Conservation (phyloP, 2,113 vertebrate species). For the Rhombomys opimus region DNA sequence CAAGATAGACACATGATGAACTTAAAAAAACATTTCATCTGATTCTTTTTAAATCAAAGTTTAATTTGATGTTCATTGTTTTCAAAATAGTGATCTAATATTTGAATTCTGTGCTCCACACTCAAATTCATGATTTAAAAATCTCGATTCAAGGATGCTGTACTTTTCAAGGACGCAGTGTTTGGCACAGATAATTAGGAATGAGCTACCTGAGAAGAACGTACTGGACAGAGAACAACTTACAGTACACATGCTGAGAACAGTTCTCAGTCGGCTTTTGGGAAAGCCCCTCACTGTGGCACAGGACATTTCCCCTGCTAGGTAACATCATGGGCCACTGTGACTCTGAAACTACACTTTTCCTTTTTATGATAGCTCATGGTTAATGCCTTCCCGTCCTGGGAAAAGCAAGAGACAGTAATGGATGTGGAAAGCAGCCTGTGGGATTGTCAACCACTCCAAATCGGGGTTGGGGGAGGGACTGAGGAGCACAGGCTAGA, state of each 20-base stretch:
- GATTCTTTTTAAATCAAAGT: conserved; percentile 26
- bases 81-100: conserved; percentile 19
- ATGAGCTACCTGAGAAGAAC: background rate
- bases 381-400: background rate
- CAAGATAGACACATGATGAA: background rate
- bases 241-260: background rate
- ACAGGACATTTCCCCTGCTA: background rate
- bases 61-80: conserved; percentile 31
- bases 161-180: background rate
- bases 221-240: background rate
- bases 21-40: background rate
- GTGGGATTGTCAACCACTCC: background rate
- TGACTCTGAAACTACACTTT: background rate
- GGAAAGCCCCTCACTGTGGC: background rate
- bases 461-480: background rate
- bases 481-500: background rate
- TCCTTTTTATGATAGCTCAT: background rate
- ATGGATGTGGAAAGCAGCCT: background rate
- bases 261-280: background rate
- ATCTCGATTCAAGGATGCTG: background rate
- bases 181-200: conserved; percentile 8
- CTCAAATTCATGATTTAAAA: conserved; percentile 53
- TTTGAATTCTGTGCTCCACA: background rate
- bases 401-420: background rate
- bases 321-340: background rate